phyloP scores from a whole-genome alignment of 1,140 invertebrate genomes.

The Hyles euphorbiae region DNA sequence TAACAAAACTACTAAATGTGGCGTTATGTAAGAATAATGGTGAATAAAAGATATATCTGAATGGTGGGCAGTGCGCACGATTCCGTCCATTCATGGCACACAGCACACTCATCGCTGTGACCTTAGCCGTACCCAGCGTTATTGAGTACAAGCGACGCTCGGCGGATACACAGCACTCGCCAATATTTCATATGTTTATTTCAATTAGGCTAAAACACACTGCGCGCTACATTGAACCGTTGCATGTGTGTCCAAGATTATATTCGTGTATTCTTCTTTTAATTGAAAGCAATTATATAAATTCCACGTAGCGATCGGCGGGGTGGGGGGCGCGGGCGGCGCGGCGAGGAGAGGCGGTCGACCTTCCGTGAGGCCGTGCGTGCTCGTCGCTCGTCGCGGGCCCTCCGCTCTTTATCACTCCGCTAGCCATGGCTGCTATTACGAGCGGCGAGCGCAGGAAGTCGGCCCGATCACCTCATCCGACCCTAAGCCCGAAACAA shows the following conservation, averaged over 20 bases:
- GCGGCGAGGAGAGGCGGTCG: slow-evolving; percentile 48
- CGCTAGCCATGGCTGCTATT: slow-evolving; percentile 23
- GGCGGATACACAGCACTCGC: slow-evolving; percentile 1
- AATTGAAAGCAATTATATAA: slow-evolving; percentile 72
- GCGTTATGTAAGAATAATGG: background rate
- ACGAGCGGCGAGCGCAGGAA: slow-evolving; percentile 16
- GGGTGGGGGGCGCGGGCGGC: slow-evolving; percentile 32
- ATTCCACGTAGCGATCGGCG: slow-evolving; percentile 65
- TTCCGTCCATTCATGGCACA: slow-evolving; percentile 56
- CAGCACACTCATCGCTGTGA: slow-evolving; percentile 37
- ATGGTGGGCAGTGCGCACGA: slow-evolving; percentile 41
- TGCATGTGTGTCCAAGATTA: slow-evolving; percentile 33
- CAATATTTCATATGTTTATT: slow-evolving; percentile 1
- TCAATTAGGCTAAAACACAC: too few species aligned
- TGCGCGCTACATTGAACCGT: slow-evolving; percentile 11
- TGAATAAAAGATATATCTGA: slow-evolving; percentile 55
- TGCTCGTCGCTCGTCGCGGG: slow-evolving; percentile 18
- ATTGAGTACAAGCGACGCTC: too few species aligned
- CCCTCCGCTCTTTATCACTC: slow-evolving; percentile 4
- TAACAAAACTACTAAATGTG: background rate
- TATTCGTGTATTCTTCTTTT: slow-evolving; percentile 62
- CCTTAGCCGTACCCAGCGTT: slow-evolving; percentile 37
- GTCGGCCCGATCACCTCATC: slow-evolving; percentile 10
- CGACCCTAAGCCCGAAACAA: slow-evolving; percentile 13
- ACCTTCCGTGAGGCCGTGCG: slow-evolving; percentile 67